phyloP scores from a whole-genome alignment of 2,113 vertebrate genomes.

The Morone chrysops region DNA sequence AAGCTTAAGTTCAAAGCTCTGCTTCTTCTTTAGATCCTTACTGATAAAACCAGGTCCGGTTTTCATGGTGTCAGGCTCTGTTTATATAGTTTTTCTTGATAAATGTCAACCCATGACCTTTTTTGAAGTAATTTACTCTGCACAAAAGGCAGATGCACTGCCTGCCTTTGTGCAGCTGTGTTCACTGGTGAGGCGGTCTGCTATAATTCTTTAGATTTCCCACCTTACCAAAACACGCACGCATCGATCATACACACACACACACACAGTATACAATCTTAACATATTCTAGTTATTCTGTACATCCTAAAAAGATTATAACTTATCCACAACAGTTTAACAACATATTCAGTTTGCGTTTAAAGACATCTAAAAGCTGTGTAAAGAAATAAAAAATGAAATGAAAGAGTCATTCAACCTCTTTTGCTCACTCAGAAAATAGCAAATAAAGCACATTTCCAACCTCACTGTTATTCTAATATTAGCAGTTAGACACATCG shows the following conservation, averaged over 20 bases:
- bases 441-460: too few species aligned
- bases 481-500: too few species aligned
- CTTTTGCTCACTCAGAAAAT: too few species aligned
- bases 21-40: conserved; percentile 55
- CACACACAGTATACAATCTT: neutral
- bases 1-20: conserved; percentile 59
- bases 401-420: too few species aligned
- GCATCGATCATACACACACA: too few species aligned
- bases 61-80: conserved; percentile 60
- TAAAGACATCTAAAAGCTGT: neutral
- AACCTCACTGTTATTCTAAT: too few species aligned
- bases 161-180: conserved; percentile 51
- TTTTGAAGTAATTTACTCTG: conserved; percentile 79
- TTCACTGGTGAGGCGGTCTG: conserved; percentile 42
- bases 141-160: conserved; percentile 57
- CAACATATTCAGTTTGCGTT: neutral
- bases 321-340: neutral
- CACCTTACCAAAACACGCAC: neutral
- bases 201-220: conserved; percentile 40
- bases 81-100: conserved; percentile 76
- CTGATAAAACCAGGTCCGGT: conserved; percentile 61
- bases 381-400: neutral
- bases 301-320: neutral
- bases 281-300: neutral
- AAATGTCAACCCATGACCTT: conserved; percentile 87